Conservation (phyloP, 2,888 invertebrate species). For the Tuta absoluta region DNA sequence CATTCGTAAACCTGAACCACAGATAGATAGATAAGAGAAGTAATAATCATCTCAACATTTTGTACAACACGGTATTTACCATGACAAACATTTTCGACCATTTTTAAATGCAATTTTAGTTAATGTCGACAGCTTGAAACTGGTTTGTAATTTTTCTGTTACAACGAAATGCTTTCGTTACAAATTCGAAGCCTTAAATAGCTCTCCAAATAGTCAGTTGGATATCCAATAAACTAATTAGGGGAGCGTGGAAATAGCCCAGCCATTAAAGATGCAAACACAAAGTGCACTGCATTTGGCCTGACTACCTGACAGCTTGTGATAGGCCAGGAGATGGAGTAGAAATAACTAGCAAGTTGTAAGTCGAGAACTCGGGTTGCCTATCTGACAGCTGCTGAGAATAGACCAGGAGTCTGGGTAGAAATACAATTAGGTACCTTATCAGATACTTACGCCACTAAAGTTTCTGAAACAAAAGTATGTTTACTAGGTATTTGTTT, state of each 20-base stretch:
- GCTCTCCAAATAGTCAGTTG: constrained; percentile 15
- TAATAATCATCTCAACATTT: no score
- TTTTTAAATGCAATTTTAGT: no score
- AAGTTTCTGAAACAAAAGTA: no score
- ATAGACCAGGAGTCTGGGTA: neutral
- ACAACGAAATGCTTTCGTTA: neutral
- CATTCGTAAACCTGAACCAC: no score
- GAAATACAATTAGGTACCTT: no score
- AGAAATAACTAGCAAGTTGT: constrained; percentile 34
- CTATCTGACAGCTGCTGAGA: neutral
- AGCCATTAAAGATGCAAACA: constrained; percentile 71
- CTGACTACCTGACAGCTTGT: constrained; percentile 54
- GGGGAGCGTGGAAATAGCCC: constrained; percentile 63
- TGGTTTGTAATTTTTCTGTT: neutral
- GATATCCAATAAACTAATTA: constrained; percentile 58
- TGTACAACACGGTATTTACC: no score
- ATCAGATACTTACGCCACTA: no score
- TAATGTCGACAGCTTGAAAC: no score
- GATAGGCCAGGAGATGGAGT: constrained; percentile 58
- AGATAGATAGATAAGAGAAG: no score
- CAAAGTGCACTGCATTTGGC: constrained; percentile 76
- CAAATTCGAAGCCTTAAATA: neutral
- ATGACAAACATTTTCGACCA: no score
- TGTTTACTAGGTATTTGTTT: no score
- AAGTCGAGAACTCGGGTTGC: neutral